Conservation (phyloP, 2,113 vertebrate genomes). For the Urocolius indicus region DNA sequence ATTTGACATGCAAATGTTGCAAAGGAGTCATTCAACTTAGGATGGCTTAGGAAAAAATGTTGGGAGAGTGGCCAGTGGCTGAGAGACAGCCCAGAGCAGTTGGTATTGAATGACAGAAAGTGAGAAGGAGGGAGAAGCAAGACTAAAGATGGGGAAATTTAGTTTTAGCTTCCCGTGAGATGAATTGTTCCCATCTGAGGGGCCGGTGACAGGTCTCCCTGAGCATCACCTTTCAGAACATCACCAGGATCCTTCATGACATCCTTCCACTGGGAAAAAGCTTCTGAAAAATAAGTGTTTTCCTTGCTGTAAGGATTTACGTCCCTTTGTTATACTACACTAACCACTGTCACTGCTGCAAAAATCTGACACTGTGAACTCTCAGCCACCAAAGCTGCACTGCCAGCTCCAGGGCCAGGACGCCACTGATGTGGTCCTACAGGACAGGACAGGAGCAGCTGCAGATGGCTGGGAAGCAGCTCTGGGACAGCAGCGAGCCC, state of each 20-base stretch:
- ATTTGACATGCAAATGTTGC: background rate
- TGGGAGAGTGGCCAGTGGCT: background rate
- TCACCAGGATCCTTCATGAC: background rate
- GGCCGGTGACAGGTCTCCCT: background rate
- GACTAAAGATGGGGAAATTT: background rate
- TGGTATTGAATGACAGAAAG: background rate
- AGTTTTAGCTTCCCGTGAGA: background rate
- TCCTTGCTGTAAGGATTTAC: background rate
- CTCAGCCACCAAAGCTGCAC: background rate
- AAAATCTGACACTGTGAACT: background rate
- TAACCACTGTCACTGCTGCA: background rate
- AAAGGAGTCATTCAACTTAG: background rate
- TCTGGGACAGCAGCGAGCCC: background rate
- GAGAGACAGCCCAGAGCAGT: background rate
- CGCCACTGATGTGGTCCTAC: background rate
- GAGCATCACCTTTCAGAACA: background rate
- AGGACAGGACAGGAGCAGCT: background rate
- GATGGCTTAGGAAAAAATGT: background rate
- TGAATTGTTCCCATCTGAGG: background rate
- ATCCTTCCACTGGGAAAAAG: background rate
- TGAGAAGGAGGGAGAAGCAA: background rate
- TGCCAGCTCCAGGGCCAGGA: background rate
- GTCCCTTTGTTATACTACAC: fast-evolving
- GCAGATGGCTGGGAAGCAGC: background rate
- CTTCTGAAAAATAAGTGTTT: background rate